Evolutionary conservation across 1,140 invertebrate genomes (phyloP).

Genomic region (Idris sp.): DNA sequence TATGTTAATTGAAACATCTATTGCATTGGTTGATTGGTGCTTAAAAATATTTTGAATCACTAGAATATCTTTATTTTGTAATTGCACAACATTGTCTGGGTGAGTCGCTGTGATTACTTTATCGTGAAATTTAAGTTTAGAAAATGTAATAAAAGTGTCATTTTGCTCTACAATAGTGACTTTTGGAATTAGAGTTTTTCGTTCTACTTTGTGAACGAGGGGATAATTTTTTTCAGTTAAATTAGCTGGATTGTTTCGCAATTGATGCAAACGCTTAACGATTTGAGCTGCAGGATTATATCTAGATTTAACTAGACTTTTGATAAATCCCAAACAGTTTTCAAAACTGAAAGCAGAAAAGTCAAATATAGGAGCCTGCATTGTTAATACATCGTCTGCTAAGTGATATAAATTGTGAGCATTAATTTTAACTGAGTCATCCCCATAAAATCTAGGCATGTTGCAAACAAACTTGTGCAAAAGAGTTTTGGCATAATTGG

Average conservation of each 20-base stretch:
- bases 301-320: not conserved
- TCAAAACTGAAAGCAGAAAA: conserved; percentile 3
- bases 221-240: not conserved
- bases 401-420: conserved; percentile 1
- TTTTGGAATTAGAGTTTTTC: not conserved
- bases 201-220: not conserved
- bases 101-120: not conserved
- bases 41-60: not conserved
- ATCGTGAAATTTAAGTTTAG: not conserved
- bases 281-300: not conserved
- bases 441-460: conserved; percentile 2
- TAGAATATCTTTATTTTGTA: not conserved
- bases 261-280: not conserved
- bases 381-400: not conserved
- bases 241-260: not conserved
- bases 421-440: not conserved
- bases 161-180: not conserved
- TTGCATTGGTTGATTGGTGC: no score
- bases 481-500: not conserved
- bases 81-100: not conserved
- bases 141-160: not conserved
- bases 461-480: not conserved
- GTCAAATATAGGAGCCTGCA: not conserved
- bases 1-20: no score
- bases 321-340: not conserved